Percentiles rank a stretch among this genome's conserved stretches.
phyloP scores from a whole-genome alignment of 2,797 vertebrate species.

The Hybognathus amarus region DNA sequence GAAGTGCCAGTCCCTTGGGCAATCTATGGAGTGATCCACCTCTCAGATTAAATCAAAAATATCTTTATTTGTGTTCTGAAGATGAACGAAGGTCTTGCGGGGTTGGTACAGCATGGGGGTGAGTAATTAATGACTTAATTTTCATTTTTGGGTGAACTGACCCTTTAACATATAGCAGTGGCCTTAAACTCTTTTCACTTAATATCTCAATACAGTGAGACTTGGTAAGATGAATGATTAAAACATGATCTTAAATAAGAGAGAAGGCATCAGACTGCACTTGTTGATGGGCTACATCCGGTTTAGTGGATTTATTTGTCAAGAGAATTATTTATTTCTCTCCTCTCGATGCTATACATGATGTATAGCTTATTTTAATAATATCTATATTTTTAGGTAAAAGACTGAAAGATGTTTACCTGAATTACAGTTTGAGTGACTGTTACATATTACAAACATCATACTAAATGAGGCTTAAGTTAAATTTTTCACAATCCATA shows the following conservation, averaged over 20 bases:
- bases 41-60: no score
- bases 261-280: not conserved
- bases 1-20: no score
- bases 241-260: not conserved
- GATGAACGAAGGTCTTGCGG: no score
- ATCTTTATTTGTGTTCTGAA: no score
- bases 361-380: not conserved
- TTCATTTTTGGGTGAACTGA: no score
- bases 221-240: not conserved
- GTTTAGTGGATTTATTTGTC: constrained; percentile 6
- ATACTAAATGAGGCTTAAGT: constrained; percentile 22
- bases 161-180: not conserved
- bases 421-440: constrained; percentile 20
- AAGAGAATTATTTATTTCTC: constrained; percentile 20
- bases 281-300: not conserved
- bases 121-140: no score
- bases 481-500: constrained; percentile 36
- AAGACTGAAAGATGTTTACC: constrained; percentile 27
- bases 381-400: not conserved
- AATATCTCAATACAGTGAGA: constrained; percentile 1
- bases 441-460: constrained; percentile 19
- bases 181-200: not conserved
- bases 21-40: no score
- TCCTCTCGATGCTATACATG: not conserved
- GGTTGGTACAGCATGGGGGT: no score